A percentile compares a stretch with the other conserved stretches of the same genome.
phyloP scores from a whole-genome alignment of 2,888 invertebrate species.

The Plutella xylostella region DNA sequence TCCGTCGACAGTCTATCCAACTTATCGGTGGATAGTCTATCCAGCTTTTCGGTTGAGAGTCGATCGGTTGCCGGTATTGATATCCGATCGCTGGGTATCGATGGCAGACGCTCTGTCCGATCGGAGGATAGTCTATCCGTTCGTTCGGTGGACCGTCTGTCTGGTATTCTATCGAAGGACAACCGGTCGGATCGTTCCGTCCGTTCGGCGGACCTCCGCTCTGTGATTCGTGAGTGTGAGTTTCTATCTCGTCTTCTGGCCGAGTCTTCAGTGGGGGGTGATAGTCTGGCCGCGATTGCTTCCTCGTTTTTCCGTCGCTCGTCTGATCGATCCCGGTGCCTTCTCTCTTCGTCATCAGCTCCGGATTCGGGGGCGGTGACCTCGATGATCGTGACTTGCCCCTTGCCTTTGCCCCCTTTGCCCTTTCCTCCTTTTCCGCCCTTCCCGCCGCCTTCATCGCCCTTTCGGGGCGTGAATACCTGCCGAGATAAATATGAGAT shows the following conservation, averaged over 20 bases:
- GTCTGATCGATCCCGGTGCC: conserved; percentile 42
- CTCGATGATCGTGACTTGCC: conserved; percentile 79
- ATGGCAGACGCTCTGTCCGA: too few relatives aligned
- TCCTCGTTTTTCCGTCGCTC: conserved; percentile 44
- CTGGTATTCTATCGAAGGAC: conserved; percentile 9
- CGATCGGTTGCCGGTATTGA: conserved; percentile 5
- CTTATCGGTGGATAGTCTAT: conserved; percentile 10
- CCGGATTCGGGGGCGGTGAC: conserved; percentile 46
- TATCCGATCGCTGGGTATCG: conserved; percentile 2
- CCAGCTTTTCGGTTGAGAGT: conserved; percentile 11
- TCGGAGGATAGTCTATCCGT: too few relatives aligned
- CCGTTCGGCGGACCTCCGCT: conserved; percentile 23
- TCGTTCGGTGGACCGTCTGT: neutral
- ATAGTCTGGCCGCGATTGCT: conserved; percentile 39
- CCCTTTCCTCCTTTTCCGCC: conserved; percentile 80
- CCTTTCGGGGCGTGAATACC: conserved; percentile 68
- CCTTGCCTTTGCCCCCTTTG: conserved; percentile 78
- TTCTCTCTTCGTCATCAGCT: conserved; percentile 52
- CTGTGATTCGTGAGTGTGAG: too few relatives aligned
- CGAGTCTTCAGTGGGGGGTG: too few relatives aligned
- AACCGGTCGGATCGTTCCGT: conserved; percentile 17
- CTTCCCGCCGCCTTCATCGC: conserved; percentile 77
- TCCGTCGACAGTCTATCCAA: conserved; percentile 24
- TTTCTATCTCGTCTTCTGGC: neutral
- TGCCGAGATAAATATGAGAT: conserved; percentile 27